Evolutionary conservation across 2,888 invertebrate species (phyloP).

Genomic region (Shargacucullia verbasci): DNA sequence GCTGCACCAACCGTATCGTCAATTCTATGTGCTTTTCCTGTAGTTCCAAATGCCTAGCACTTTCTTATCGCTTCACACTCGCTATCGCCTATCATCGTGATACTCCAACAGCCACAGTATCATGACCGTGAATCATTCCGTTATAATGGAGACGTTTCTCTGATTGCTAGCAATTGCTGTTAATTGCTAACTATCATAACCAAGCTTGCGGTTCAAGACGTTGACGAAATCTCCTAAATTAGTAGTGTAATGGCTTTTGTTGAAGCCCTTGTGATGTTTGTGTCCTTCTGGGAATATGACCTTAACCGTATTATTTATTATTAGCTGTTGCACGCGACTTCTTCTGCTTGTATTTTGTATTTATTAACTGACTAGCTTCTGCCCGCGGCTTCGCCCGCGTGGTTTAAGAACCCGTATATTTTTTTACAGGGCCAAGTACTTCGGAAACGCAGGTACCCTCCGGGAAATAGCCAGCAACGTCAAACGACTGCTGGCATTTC

Average conservation of each 20-base stretch:
- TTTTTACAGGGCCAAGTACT: too few relatives aligned
- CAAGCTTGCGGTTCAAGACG: slow-evolving; percentile 28
- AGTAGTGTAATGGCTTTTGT: slow-evolving; percentile 11
- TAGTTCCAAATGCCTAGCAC: not conserved
- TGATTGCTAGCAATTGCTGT: slow-evolving; percentile 56
- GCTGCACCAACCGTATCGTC: too few relatives aligned
- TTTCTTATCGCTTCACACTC: not conserved
- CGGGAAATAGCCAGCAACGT: too few relatives aligned
- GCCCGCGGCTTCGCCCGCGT: too few relatives aligned
- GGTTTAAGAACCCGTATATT: too few relatives aligned
- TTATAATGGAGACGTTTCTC: slow-evolving; percentile 58
- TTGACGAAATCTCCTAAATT: slow-evolving; percentile 45
- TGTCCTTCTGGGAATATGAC: slow-evolving; percentile 31
- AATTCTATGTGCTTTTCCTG: too few relatives aligned
- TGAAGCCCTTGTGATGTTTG: not conserved
- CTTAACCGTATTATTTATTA: slow-evolving; percentile 38
- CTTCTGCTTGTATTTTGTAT: too few relatives aligned
- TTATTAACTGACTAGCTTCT: too few relatives aligned
- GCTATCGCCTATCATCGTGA: slow-evolving; percentile 10
- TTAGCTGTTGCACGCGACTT: not conserved
- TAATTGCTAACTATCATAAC: slow-evolving; percentile 52
- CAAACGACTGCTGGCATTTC: too few relatives aligned
- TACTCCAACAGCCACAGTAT: slow-evolving; percentile 2
- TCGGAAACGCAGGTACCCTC: too few relatives aligned
- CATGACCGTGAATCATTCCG: slow-evolving; percentile 59